Percentiles rank a stretch among this genome's conserved stretches.
phyloP scores from a whole-genome alignment of 2,113 vertebrate genomes.

The Hymenochirus boettgeri region DNA sequence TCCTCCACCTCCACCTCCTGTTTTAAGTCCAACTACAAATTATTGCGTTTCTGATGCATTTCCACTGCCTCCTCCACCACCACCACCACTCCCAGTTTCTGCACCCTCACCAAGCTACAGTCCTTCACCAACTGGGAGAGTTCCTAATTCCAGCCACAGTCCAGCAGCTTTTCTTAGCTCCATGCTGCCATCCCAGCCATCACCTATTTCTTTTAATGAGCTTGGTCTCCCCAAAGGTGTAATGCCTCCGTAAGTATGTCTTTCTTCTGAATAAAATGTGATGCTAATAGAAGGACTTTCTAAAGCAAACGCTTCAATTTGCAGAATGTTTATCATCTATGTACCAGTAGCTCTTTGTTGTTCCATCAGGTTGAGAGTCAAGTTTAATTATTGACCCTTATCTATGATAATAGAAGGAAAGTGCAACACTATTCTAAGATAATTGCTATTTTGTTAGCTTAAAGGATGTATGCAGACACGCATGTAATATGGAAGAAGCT shows the following conservation, averaged over 20 bases:
- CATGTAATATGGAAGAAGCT: too few species aligned
- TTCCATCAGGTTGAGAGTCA: too few species aligned
- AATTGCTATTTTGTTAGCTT: too few species aligned
- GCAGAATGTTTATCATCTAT: too few species aligned
- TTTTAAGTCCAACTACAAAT: slow-evolving; percentile 65
- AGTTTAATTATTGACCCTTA: too few species aligned
- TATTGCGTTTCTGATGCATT: slow-evolving; percentile 62
- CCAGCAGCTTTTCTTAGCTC: slow-evolving; percentile 89
- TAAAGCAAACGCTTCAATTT: too few species aligned
- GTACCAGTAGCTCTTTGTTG: too few species aligned
- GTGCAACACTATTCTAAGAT: too few species aligned
- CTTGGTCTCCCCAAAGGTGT: slow-evolving; percentile 88
- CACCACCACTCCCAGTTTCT: slow-evolving; percentile 63
- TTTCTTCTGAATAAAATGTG: neutral
- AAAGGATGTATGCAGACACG: too few species aligned
- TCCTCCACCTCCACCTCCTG: slow-evolving; percentile 86
- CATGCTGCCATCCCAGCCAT: slow-evolving; percentile 76
- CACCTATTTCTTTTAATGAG: slow-evolving; percentile 73
- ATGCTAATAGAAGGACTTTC: too few species aligned
- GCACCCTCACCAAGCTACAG: slow-evolving; percentile 55
- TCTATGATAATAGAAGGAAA: too few species aligned
- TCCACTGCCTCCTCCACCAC: slow-evolving; percentile 74
- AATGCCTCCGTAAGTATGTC: slow-evolving; percentile 65
- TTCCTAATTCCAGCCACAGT: slow-evolving; percentile 63
- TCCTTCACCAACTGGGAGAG: slow-evolving; percentile 56